Conservation (phyloP, 2,888 invertebrate species). For the Parnassius apollo region DNA sequence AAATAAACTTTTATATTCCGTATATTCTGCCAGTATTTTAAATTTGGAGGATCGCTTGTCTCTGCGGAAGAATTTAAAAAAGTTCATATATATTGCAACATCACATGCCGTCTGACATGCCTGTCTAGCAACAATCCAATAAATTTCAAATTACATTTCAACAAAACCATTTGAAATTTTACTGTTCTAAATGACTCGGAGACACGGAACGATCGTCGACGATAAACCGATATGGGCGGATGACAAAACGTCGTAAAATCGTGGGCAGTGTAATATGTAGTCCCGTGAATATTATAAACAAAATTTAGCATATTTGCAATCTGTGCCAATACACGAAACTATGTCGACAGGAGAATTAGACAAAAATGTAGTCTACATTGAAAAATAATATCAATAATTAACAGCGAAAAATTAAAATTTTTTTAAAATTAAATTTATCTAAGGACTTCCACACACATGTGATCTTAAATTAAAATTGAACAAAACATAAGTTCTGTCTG, state of each 20-base stretch:
- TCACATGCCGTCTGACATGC: not conserved
- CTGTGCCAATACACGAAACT: slow-evolving; percentile 11
- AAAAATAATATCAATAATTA: slow-evolving; percentile 1
- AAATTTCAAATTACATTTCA: slow-evolving; percentile 12
- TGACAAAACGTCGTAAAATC: slow-evolving; percentile 23
- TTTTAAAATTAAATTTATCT: no score
- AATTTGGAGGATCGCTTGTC: no score
- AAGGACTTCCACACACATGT: no score
- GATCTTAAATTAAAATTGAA: no score
- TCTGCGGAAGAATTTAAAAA: not conserved
- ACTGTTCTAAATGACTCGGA: slow-evolving; percentile 11
- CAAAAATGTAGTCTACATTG: no score
- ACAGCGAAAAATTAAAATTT: not conserved
- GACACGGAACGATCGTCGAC: slow-evolving; percentile 11
- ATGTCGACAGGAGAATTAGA: slow-evolving; percentile 5
- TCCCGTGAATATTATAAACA: slow-evolving; percentile 8
- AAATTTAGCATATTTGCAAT: slow-evolving; percentile 7
- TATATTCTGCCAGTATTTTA: no score
- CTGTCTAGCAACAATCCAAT: slow-evolving; percentile 7
- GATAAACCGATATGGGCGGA: slow-evolving; percentile 24
- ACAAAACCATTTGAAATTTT: slow-evolving; percentile 10
- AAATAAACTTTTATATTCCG: no score
- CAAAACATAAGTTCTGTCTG: no score
- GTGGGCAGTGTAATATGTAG: slow-evolving; percentile 2
- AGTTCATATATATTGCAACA: slow-evolving; percentile 4